These are phyloP conservation scores for Elmis aenea DNA, from an alignment of 2,888 invertebrate genomes.

Conservation along the genomic window DNA sequence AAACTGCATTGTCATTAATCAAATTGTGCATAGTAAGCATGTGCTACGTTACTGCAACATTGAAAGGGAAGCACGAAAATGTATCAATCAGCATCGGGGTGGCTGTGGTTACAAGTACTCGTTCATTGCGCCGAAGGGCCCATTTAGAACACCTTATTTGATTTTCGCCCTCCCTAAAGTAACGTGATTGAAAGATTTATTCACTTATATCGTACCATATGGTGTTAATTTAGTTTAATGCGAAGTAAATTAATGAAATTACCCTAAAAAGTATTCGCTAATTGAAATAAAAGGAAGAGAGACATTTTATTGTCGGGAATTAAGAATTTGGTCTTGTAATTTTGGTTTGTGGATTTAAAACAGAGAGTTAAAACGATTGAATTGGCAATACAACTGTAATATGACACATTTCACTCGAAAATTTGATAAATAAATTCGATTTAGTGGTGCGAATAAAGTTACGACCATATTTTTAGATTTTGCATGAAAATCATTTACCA, in stretches of 20 bases:
- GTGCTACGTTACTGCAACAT: constrained; percentile 3
- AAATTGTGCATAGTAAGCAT: constrained; percentile 14
- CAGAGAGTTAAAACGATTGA: no score
- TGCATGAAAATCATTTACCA: no score
- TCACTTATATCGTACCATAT: constrained; percentile 23
- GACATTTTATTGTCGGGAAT: no score
- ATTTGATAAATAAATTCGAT: no score
- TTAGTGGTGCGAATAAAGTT: no score
- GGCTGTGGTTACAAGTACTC: constrained; percentile 27
- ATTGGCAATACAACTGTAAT: no score
- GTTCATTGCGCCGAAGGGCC: constrained; percentile 28
- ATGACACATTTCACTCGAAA: no score
- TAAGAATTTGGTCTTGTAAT: no score
- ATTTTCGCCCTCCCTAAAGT: constrained; percentile 28
- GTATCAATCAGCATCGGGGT: constrained; percentile 28
- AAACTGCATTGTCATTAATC: constrained; percentile 2
- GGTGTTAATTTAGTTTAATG: constrained; percentile 21
- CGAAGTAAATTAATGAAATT: constrained; percentile 15
- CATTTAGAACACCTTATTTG: constrained; percentile 33
- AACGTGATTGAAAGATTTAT: constrained; percentile 28
- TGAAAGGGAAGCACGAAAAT: constrained; percentile 19
- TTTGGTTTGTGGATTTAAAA: no score
- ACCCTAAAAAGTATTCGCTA: no score
- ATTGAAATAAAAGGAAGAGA: no score
- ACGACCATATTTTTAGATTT: no score